These are phyloP conservation scores for Leptonema lineaticorne DNA, from an alignment of 1,140 invertebrate genomes.

Conservation along the genomic window DNA sequence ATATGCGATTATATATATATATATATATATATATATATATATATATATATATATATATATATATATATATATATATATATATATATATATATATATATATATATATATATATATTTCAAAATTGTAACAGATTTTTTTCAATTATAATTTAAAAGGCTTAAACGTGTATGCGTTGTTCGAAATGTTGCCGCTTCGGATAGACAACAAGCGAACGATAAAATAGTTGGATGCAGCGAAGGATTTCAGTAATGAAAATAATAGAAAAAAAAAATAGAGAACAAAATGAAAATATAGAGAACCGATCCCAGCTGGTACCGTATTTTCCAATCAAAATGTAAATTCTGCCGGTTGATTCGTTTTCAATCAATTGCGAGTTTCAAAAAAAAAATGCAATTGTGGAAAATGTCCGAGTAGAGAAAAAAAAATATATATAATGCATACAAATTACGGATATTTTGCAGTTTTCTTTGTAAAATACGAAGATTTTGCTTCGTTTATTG, in stretches of 20 bases:
- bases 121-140: neutral
- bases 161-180: neutral
- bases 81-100: too few relatives aligned
- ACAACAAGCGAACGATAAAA: neutral
- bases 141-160: neutral
- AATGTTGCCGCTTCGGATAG: neutral
- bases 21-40: too few relatives aligned
- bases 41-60: too few relatives aligned
- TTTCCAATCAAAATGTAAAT: slow-evolving; percentile 18
- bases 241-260: too few relatives aligned
- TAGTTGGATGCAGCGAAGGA: too few relatives aligned
- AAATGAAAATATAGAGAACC: neutral
- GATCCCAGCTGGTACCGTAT: neutral
- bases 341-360: neutral
- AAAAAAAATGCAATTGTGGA: neutral
- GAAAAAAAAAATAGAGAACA: neutral
- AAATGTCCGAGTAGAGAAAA: neutral
- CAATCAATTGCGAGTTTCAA: neutral
- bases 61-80: too few relatives aligned
- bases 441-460: neutral
- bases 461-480: neutral
- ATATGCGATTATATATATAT: too few relatives aligned
- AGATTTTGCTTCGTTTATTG: too few relatives aligned
- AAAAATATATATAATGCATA: neutral
- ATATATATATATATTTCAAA: neutral